These are phyloP conservation scores for Capromys pilorides DNA, from an alignment of 2,797 vertebrate species.

Conservation along the genomic window DNA sequence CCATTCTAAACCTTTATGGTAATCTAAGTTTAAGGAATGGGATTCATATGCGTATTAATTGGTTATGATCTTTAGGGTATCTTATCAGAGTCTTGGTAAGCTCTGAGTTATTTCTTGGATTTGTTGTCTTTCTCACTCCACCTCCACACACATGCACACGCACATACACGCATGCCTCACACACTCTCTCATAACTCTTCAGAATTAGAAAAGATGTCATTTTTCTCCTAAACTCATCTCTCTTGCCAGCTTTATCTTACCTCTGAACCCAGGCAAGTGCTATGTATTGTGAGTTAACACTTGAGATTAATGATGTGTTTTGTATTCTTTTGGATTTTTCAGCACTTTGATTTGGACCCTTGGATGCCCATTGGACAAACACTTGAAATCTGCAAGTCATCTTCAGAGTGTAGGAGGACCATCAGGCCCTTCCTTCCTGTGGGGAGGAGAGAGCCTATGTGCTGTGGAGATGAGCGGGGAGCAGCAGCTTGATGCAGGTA, in stretches of 20 bases:
- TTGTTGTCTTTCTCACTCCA: not conserved
- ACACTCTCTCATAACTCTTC: not conserved
- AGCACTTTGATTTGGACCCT: slow-evolving; percentile 74
- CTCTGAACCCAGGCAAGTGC: not conserved
- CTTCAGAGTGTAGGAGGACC: slow-evolving; percentile 69
- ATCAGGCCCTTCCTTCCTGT: slow-evolving; percentile 70
- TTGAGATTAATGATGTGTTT: slow-evolving; percentile 31
- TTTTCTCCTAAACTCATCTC: not conserved
- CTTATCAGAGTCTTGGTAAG: not conserved
- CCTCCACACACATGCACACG: too few species aligned
- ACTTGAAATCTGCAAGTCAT: slow-evolving; percentile 71
- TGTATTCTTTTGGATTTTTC: slow-evolving; percentile 62
- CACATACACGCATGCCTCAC: not conserved
- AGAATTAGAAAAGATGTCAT: slow-evolving; percentile 1
- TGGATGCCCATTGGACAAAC: slow-evolving; percentile 63
- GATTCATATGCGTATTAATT: not conserved
- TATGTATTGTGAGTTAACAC: slow-evolving; percentile 44
- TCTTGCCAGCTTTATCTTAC: slow-evolving; percentile 39
- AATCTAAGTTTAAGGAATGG: slow-evolving; percentile 36
- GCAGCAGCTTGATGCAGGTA: slow-evolving; percentile 88
- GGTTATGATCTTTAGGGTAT: slow-evolving; percentile 10
- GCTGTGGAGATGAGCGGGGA: slow-evolving; percentile 88
- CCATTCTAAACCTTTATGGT: not conserved
- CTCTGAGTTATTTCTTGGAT: not conserved
- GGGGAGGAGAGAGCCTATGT: slow-evolving; percentile 69